Percentiles rank a stretch among this genome's conserved stretches.
Conservation (phyloP, 2,797 vertebrate genomes). For the Dromococcyx pavoninus region DNA sequence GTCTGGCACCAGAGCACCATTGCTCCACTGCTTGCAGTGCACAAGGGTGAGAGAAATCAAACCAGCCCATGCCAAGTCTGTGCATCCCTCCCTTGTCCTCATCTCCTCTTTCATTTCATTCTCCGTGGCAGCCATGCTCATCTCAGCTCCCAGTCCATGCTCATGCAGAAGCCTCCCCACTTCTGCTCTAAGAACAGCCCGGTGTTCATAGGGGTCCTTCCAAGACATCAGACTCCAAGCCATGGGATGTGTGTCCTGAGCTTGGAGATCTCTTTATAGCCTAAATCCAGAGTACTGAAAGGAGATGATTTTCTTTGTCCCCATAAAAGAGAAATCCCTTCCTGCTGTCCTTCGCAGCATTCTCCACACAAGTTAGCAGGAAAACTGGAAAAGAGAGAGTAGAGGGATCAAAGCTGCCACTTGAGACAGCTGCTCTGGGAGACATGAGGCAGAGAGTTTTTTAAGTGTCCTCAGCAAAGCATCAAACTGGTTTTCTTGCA, state of each 20-base stretch:
- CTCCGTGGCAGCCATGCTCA: slow-evolving; percentile 51
- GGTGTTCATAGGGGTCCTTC: background rate
- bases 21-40: slow-evolving; percentile 91
- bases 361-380: background rate
- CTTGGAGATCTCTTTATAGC: background rate
- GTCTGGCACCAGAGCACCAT: slow-evolving; percentile 98
- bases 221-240: background rate
- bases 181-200: background rate
- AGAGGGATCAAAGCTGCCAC: background rate
- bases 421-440: background rate
- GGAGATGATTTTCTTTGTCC: background rate
- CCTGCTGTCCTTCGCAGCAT: background rate
- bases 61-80: background rate
- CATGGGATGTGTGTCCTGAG: background rate
- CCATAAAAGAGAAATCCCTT: background rate
- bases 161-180: slow-evolving; percentile 14
- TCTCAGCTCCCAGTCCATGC: slow-evolving; percentile 50
- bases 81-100: slow-evolving; percentile 34
- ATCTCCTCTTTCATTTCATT: slow-evolving; percentile 55
- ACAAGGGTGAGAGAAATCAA: slow-evolving; percentile 87
- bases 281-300: background rate
- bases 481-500: background rate
- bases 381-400: background rate
- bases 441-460: background rate
- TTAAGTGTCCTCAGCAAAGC: background rate